phyloP scores from a whole-genome alignment of 2,888 invertebrate genomes.

The Aproaerema taeniolella region DNA sequence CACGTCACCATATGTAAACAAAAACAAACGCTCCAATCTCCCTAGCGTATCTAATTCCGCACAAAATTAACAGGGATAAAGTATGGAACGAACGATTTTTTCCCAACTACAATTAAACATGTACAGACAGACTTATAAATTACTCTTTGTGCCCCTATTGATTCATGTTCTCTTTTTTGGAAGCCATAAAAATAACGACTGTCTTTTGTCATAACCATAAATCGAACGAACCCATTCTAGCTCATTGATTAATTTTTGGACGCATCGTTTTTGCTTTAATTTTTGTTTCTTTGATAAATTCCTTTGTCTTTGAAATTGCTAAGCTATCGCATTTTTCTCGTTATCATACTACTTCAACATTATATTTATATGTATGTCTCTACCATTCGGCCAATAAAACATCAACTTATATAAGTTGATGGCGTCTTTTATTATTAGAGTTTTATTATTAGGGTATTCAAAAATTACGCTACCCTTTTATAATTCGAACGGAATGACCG shows the following conservation, averaged over 20 bases:
- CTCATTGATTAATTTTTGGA: conserved; percentile 35
- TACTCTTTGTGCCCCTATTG: conserved; percentile 58
- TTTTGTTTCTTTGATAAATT: neutral
- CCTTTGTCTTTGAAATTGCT: too few relatives aligned
- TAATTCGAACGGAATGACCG: too few relatives aligned
- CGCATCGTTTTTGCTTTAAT: neutral
- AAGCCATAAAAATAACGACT: conserved; percentile 71
- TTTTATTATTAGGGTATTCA: too few relatives aligned
- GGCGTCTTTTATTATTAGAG: too few relatives aligned
- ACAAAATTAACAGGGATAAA: conserved; percentile 51
- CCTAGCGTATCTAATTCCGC: conserved; percentile 49
- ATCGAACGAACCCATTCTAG: conserved; percentile 43
- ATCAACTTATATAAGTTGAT: too few relatives aligned
- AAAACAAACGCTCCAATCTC: conserved; percentile 29
- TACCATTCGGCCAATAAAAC: too few relatives aligned
- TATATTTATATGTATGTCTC: too few relatives aligned
- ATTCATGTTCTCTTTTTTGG: conserved; percentile 60
- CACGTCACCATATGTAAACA: conserved; percentile 23
- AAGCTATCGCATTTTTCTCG: too few relatives aligned
- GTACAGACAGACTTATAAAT: conserved; percentile 53
- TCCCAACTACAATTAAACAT: conserved; percentile 52
- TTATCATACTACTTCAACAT: too few relatives aligned
- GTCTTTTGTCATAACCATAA: conserved; percentile 57
- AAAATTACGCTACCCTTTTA: too few relatives aligned
- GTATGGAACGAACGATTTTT: conserved; percentile 33